Conservation (phyloP, 2,797 vertebrate species). For the Lophotriccus pileatus region DNA sequence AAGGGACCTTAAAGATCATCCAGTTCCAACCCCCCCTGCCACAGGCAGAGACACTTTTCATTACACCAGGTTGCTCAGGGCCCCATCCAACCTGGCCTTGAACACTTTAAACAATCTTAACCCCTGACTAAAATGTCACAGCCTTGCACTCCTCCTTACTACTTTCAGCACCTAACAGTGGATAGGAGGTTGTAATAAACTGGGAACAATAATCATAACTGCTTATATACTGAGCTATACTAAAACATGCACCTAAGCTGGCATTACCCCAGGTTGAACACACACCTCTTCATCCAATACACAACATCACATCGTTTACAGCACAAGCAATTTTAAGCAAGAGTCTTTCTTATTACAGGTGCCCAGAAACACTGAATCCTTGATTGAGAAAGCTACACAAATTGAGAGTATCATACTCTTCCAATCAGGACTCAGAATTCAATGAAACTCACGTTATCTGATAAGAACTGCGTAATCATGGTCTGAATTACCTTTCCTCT, state of each 20-base stretch:
- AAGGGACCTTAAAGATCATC: not conserved
- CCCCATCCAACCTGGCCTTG: not conserved
- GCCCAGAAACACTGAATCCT: not conserved
- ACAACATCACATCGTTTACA: not conserved
- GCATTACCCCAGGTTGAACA: not conserved
- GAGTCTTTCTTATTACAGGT: not conserved
- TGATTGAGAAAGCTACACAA: not conserved
- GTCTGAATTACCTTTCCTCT: constrained; percentile 76
- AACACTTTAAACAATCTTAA: not conserved
- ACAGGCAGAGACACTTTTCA: not conserved
- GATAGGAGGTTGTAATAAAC: not conserved
- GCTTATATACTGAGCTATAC: not conserved
- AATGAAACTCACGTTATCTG: not conserved
- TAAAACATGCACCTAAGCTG: not conserved
- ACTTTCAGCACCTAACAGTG: not conserved
- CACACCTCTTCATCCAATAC: not conserved
- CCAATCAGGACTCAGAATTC: not conserved
- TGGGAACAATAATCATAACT: not conserved
- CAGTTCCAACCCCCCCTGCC: not conserved
- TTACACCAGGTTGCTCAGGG: not conserved
- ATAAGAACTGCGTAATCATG: not conserved
- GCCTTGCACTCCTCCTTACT: not conserved
- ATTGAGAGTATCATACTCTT: not conserved
- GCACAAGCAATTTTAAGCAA: not conserved
- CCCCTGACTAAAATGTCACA: not conserved